These are phyloP conservation scores for Prorops nasuta DNA, from an alignment of 1,140 invertebrate genomes.

Conservation along the genomic window DNA sequence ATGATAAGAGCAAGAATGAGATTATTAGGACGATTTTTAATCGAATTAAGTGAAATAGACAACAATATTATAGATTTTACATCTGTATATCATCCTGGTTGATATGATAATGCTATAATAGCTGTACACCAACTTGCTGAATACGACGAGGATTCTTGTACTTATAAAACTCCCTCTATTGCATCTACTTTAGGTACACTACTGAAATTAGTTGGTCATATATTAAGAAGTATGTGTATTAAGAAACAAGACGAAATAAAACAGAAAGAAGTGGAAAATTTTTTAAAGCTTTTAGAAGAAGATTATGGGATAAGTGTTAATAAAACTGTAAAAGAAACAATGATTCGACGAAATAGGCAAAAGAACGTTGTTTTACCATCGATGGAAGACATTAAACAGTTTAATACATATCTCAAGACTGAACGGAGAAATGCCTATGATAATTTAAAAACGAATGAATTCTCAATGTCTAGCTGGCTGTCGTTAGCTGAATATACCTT, in stretches of 20 bases:
- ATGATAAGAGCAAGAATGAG: constrained; percentile 14
- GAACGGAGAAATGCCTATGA: not conserved
- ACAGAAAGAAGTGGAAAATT: constrained; percentile 11
- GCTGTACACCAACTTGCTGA: constrained; percentile 12
- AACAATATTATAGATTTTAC: constrained; percentile 13
- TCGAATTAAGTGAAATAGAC: constrained; percentile 38
- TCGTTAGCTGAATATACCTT: not conserved
- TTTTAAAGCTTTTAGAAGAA: constrained; percentile 12
- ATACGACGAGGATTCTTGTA: constrained; percentile 7
- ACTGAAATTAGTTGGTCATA: constrained; percentile 17
- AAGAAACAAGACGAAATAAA: constrained; percentile 6
- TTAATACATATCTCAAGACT: constrained; percentile 2
- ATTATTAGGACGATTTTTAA: constrained; percentile 14
- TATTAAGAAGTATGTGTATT: constrained; percentile 8
- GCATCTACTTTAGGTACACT: constrained; percentile 13
- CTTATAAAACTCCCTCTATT: constrained; percentile 7
- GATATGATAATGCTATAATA: constrained; percentile 7
- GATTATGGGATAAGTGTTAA: constrained; percentile 12
- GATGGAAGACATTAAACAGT: constrained; percentile 3
- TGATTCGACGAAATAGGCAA: not conserved
- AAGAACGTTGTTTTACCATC: constrained; percentile 6
- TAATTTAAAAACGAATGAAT: not conserved
- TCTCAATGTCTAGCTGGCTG: not conserved
- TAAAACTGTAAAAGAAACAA: constrained; percentile 13
- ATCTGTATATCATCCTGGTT: constrained; percentile 11